Evolutionary conservation across 2,113 vertebrate species (phyloP).

Genomic region (Carettochelys insculpta): DNA sequence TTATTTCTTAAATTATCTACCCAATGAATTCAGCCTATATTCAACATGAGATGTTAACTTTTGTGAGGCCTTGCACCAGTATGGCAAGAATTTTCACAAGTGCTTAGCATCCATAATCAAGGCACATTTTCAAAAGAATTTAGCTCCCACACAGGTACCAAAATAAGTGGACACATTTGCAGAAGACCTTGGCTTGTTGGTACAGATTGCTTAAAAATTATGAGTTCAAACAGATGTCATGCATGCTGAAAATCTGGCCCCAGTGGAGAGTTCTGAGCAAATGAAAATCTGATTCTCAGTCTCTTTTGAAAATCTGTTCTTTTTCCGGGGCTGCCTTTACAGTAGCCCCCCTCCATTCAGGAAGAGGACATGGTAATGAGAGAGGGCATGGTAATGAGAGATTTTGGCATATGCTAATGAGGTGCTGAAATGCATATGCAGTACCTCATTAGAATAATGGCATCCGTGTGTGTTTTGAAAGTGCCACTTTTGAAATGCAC

Average conservation of each 20-base stretch:
- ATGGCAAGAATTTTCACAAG: not conserved
- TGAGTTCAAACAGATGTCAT: not conserved
- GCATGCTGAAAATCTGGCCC: not conserved
- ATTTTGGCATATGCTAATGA: too few species aligned
- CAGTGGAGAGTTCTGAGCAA: not conserved
- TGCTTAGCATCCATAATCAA: not conserved
- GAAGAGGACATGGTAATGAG: too few species aligned
- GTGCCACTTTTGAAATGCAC: too few species aligned
- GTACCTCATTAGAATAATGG: too few species aligned
- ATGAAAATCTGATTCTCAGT: not conserved
- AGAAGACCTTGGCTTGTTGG: not conserved
- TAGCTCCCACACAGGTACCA: not conserved
- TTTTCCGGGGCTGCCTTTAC: too few species aligned
- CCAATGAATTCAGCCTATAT: not conserved
- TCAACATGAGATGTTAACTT: not conserved
- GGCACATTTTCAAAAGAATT: not conserved
- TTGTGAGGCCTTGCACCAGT: not conserved
- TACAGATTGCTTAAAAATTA: not conserved
- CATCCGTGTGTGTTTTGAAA: too few species aligned
- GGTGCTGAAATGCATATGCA: too few species aligned
- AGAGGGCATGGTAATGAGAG: too few species aligned
- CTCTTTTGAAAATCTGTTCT: not conserved
- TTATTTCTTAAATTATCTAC: not conserved
- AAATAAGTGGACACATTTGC: not conserved
- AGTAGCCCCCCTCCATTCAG: too few species aligned